Evolutionary conservation across 1,140 invertebrate genomes (phyloP), one percentile per base, ranked within the genome.

Genomic region (Bombus consobrinus): DNA sequence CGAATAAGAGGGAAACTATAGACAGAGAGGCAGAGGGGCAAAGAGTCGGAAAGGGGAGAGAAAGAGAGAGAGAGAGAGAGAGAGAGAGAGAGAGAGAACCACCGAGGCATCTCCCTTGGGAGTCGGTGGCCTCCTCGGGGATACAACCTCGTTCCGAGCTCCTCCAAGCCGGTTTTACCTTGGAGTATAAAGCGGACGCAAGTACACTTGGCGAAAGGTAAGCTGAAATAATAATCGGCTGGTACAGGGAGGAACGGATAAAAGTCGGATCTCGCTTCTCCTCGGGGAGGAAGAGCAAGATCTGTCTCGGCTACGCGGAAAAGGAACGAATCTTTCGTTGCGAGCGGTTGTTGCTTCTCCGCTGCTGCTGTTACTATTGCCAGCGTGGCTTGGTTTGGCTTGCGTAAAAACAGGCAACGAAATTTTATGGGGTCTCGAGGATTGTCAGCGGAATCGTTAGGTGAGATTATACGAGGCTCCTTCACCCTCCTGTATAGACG

Each of bases 141-240:
- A 92, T 83, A 79, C 88, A 92, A 91, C 91, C 91, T 91, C 91
- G 89, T 90, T 90, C 68, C 86, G 69, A 86, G 87, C 90, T 91
- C 57, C 90, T 90, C 87, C 89, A 83, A 91, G 90, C 87, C 87
- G 89, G 90, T 90, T 91, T 91, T 91, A 90, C 90, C 90, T 90
- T 82, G 78, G 89, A 88, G 89, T 90, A 90, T 91, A 90, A 91
- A 91, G 90, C 89, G 89, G 77, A 85, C 87, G 84, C 87, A 88
- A 91, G 89, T 91, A 91, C 90, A 91, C 90, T 91, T 91, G 90
- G 90, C 89, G 89, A 91, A 88, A 91, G 90, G 89, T 90, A 91
- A 89, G 81, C 84, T 91, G 90, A 91, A 91, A 91, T 91, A 91
- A 91, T 91, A 91, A 91, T 91, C 90, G 90, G 83, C 79, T 77